Percentiles rank a stretch among this genome's conserved stretches.
These are phyloP conservation scores for Prietella phreatophila DNA, from an alignment of 2,113 vertebrate genomes.

Conservation along the genomic window DNA sequence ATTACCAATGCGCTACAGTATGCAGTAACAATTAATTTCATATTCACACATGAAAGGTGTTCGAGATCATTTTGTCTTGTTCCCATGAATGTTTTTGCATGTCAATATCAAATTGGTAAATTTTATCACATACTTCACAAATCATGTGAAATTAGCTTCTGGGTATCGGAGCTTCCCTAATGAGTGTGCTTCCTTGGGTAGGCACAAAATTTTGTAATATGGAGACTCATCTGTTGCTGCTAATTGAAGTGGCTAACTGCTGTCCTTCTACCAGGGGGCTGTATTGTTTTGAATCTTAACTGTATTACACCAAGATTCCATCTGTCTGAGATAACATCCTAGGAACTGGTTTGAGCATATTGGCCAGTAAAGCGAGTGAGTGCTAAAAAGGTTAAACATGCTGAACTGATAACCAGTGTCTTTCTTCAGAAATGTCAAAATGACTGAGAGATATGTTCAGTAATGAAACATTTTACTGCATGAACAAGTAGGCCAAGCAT, in stretches of 20 bases:
- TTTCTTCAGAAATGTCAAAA: not conserved
- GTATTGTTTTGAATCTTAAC: not conserved
- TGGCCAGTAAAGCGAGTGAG: not conserved
- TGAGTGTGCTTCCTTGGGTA: not conserved
- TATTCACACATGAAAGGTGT: constrained; percentile 22
- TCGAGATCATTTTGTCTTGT: constrained; percentile 14
- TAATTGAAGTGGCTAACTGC: constrained; percentile 23
- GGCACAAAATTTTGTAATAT: not conserved
- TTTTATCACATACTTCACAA: not conserved
- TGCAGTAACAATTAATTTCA: constrained; percentile 16
- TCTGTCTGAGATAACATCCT: not conserved
- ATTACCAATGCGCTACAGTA: constrained; percentile 18
- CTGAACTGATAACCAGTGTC: not conserved
- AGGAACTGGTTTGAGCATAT: not conserved
- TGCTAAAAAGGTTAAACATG: constrained; percentile 11
- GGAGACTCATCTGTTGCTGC: constrained; percentile 12
- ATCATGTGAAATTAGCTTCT: not conserved
- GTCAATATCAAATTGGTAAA: constrained; percentile 1
- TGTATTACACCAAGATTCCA: not conserved
- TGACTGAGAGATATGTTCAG: not conserved
- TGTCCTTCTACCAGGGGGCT: not conserved
- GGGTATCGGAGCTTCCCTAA: constrained; percentile 6
- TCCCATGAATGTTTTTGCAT: constrained; percentile 3
- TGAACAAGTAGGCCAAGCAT: constrained; percentile 15
- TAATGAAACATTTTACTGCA: not conserved